Conservation (phyloP, 2,888 invertebrate species). For the Toxonevra muliebris region DNA sequence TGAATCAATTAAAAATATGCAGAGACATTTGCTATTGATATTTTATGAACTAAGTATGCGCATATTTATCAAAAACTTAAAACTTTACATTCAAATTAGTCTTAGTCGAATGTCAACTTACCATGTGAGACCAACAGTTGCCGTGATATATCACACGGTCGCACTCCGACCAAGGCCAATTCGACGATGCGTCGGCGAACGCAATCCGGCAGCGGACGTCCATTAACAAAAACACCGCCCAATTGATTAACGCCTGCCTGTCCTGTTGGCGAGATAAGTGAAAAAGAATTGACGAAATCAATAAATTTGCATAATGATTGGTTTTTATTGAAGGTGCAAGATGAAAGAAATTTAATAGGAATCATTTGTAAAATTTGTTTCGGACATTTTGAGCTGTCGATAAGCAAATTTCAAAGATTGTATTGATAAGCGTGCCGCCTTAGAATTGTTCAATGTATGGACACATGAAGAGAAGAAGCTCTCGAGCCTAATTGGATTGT, state of each 20-base stretch:
- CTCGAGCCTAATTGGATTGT: no score
- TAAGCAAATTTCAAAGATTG: no score
- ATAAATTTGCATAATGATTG: neutral
- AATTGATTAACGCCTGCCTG: slow-evolving; percentile 98
- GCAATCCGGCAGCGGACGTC: slow-evolving; percentile 94
- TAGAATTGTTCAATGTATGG: no score
- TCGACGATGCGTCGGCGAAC: slow-evolving; percentile 94
- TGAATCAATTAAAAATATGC: slow-evolving; percentile 2
- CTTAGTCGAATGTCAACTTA: slow-evolving; percentile 44
- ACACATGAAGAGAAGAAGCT: no score
- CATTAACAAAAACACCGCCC: slow-evolving; percentile 97
- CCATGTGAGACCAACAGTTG: slow-evolving; percentile 94
- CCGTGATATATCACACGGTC: slow-evolving; percentile 96
- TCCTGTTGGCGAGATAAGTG: slow-evolving; percentile 68
- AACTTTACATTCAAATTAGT: neutral
- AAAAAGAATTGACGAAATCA: neutral
- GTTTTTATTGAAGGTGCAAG: neutral
- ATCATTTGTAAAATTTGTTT: neutral
- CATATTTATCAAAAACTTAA: slow-evolving; percentile 17
- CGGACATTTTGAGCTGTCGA: neutral
- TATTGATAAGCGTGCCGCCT: no score
- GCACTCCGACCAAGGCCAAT: slow-evolving; percentile 90
- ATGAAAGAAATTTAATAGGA: neutral
- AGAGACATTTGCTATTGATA: neutral
- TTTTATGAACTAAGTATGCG: no score